Base-by-base conservation (phyloP, 1,140 invertebrate species). In the Magallana gigas region DNA sequence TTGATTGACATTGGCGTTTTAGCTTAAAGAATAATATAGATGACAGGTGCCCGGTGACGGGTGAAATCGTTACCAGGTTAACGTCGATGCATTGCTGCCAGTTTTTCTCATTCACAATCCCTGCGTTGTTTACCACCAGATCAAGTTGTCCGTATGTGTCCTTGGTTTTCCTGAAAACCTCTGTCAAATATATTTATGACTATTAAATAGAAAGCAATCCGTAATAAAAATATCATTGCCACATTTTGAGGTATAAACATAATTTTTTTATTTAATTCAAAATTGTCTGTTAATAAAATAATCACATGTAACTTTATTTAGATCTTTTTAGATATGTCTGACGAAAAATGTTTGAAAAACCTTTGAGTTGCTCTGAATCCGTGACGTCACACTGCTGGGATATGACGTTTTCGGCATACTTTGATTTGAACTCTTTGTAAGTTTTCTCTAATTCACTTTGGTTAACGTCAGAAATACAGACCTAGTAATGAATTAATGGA, bases 331-430 rank as follows among this genome's bases (percentile, higher is more conserved):
- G 23, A 23, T 23, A 0, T 23, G 23, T 23, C 23, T 0, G 23
- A 23, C 23, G 1, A 23, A 23, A 23, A 48, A 48, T 4, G 1
- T 48, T 48, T 48, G 36, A 48, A 48, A 48, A 48, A 97, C 18
- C 97, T 96, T 12, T 96, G 96, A 60, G 85, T 9, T 97, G 97
- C 94, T 97, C 97, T 90, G 97, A 97, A 76, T 97, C 96, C 8
- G 97, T 96, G 86, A 97, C 96, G 92, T 97, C 97, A 88, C 97
- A 95, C 59, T 96, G 95, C 59, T 96, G 96, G 90, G 97, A 96
- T 80, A 96, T 95, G 7, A 96, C 95, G 89, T 96, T 96, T 18
- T 97, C 97, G 2, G 6, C 85, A 86, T 60, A 86, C 81, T 86
- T 57, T 11, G 36, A 18, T 86, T 23, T n/a, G 6, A 86, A 60